Conservation (phyloP, 92 coral and sea anemone species). For the Phymanthus crucifer region DNA sequence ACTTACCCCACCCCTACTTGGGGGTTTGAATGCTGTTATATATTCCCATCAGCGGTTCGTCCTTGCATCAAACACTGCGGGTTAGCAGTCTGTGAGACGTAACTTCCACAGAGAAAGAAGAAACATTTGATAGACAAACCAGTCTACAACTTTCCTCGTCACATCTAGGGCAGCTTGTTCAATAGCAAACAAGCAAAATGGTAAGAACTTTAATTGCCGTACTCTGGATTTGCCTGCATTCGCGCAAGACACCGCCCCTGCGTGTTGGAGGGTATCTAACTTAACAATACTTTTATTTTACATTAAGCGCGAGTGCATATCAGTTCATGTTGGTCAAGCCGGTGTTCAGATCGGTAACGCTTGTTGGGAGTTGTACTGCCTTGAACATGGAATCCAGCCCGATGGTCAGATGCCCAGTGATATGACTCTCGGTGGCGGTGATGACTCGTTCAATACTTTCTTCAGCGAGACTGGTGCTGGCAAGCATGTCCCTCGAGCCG, state of each 20-base stretch:
- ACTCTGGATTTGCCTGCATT: not conserved
- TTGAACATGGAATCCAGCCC: conserved; percentile 92
- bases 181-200: conserved; percentile 15
- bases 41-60: not conserved
- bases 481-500: conserved; percentile 69
- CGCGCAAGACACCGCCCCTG: conserved; percentile 16
- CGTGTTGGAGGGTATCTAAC: not conserved
- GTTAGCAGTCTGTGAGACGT: conserved; percentile 38
- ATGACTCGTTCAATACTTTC: conserved; percentile 70
- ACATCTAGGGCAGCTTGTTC: not conserved
- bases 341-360: conserved; percentile 90
- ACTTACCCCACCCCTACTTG: conserved; percentile 1
- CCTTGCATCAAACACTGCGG: conserved; percentile 14
- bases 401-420: conserved; percentile 92
- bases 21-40: not conserved
- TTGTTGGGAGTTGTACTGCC: conserved; percentile 92
- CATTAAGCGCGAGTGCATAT: conserved; percentile 91
- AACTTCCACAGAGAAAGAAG: conserved; percentile 35
- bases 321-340: conserved; percentile 87
- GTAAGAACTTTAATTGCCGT: not conserved
- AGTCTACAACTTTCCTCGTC: not conserved
- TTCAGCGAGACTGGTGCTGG: conserved; percentile 74
- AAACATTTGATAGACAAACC: not conserved
- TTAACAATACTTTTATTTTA: not conserved
- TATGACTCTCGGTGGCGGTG: conserved; percentile 62